Conservation (phyloP, 1,140 invertebrate genomes). For the Lineus longissimus region DNA sequence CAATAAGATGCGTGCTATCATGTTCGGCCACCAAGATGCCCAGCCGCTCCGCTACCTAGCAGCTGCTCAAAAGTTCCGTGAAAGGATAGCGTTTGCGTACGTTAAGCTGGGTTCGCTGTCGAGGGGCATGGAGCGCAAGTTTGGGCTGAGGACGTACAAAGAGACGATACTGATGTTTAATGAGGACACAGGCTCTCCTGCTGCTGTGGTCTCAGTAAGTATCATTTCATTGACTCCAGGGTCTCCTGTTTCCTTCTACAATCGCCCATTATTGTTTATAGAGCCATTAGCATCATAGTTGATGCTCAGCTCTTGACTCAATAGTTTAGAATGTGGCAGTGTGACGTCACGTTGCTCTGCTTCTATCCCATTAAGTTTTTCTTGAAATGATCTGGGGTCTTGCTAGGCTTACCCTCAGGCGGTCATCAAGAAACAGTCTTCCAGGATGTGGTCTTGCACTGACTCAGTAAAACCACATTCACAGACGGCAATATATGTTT, state of each 20-base stretch:
- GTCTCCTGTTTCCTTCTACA: not conserved
- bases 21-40: constrained; percentile 75
- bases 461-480: too few species aligned
- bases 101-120: constrained; percentile 46
- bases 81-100: constrained; percentile 84
- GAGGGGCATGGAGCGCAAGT: constrained; percentile 53
- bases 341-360: too few species aligned
- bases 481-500: too few species aligned
- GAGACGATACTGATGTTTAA: constrained; percentile 88
- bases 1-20: constrained; percentile 82
- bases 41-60: constrained; percentile 80
- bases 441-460: too few species aligned
- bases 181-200: constrained; percentile 75
- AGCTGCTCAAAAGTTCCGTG: constrained; percentile 79
- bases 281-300: too few species aligned
- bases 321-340: too few species aligned
- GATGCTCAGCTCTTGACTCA: too few species aligned
- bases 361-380: too few species aligned
- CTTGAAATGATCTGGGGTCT: too few species aligned
- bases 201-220: constrained; percentile 68
- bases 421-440: too few species aligned
- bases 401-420: too few species aligned
- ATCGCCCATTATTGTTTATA: too few species aligned
- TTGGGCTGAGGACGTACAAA: constrained; percentile 59
- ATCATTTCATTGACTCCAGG: not conserved